Conservation (phyloP, 2,797 vertebrate species). For the Yasuhikotakia modesta region DNA sequence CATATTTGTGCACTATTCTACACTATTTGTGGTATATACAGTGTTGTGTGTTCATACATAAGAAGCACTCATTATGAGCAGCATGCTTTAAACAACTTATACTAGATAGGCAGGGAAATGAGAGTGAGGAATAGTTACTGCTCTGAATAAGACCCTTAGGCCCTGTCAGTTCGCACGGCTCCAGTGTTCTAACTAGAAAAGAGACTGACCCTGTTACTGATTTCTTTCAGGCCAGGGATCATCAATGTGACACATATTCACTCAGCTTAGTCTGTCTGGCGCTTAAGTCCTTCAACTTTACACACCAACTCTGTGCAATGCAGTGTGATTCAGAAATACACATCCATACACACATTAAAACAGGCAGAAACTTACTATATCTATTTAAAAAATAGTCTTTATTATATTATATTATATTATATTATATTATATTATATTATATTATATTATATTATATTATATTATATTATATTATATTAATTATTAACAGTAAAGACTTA, state of each 20-base stretch:
- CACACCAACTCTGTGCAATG: conserved; percentile 14
- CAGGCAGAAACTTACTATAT: conserved; percentile 4
- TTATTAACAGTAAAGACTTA: background rate
- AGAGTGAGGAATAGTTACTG: conserved; percentile 2
- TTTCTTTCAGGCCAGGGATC: conserved; percentile 63
- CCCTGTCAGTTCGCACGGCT: conserved; percentile 35
- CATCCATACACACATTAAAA: conserved; percentile 3
- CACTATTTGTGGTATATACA: background rate
- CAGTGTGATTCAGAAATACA: conserved; percentile 23
- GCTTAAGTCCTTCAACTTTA: conserved; percentile 41
- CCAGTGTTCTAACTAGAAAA: conserved; percentile 50
- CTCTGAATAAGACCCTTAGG: conserved; percentile 26
- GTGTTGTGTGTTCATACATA: background rate
- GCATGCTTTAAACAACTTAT: background rate
- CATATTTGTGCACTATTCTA: background rate
- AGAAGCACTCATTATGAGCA: background rate
- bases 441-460: too few relatives aligned
- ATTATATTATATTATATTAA: too few relatives aligned
- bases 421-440: too few relatives aligned
- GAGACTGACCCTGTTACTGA: conserved; percentile 67
- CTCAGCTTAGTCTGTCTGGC: conserved; percentile 60
- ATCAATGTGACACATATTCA: conserved; percentile 78
- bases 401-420: too few relatives aligned
- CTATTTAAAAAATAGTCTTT: too few relatives aligned
- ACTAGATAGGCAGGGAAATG: conserved; percentile 16